A percentile compares a stretch with the other conserved stretches of the same genome.
phyloP scores from a whole-genome alignment of 2,888 invertebrate genomes.

The Hypolimnas misippus region DNA sequence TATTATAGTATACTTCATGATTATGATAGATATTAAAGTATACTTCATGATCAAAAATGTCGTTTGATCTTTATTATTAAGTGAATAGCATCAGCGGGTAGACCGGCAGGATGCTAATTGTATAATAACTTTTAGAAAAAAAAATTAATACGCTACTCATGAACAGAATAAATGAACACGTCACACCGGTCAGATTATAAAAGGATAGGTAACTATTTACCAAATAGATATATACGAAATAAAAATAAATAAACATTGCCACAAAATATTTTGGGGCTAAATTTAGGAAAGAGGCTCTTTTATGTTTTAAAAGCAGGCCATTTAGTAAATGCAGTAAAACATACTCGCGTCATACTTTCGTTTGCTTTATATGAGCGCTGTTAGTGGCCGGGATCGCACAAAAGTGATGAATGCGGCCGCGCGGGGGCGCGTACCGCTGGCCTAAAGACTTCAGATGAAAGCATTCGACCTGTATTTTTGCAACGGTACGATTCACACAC shows the following conservation, averaged over 20 bases:
- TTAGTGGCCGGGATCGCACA: not conserved
- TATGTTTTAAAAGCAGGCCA: not conserved
- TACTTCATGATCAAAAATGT: too few species aligned
- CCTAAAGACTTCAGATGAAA: not conserved
- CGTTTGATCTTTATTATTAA: too few species aligned
- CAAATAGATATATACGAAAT: not conserved
- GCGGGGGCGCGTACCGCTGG: not conserved
- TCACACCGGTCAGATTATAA: too few species aligned
- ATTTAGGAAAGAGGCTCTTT: not conserved
- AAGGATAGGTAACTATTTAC: too few species aligned
- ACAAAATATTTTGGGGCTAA: not conserved
- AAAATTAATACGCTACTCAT: too few species aligned
- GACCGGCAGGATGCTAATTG: too few species aligned
- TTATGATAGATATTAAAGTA: too few species aligned
- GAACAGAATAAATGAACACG: too few species aligned
- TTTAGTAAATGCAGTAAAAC: slow-evolving; percentile 3
- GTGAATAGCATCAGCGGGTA: too few species aligned
- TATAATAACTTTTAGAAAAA: too few species aligned
- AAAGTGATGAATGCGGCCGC: slow-evolving; percentile 2
- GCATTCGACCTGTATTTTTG: not conserved
- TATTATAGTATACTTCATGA: too few species aligned
- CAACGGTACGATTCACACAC: not conserved
- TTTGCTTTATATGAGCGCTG: not conserved
- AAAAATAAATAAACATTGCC: not conserved
- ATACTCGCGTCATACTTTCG: not conserved